Conservation (phyloP, 2,113 vertebrate species). For the Hemibagrus wyckioides region DNA sequence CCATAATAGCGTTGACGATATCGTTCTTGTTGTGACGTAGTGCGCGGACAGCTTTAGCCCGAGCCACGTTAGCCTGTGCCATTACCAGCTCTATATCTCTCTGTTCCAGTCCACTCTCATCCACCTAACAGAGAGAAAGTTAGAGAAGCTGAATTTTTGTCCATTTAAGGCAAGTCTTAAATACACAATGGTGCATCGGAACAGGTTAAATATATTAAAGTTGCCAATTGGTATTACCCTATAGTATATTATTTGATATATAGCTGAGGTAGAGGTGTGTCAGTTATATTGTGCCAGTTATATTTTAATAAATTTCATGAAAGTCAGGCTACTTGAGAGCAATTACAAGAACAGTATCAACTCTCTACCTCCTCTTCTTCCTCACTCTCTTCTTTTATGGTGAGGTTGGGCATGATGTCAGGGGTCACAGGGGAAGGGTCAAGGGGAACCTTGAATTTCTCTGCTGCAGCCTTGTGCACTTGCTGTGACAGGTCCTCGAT, state of each 20-base stretch:
- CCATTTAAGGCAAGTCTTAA: not conserved
- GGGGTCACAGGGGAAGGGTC: slow-evolving; percentile 81
- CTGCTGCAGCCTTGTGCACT: slow-evolving; percentile 92
- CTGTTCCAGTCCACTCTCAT: slow-evolving; percentile 88
- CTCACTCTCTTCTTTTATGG: slow-evolving; percentile 87
- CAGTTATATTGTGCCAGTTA: not conserved
- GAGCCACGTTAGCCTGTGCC: slow-evolving; percentile 94
- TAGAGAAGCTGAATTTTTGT: slow-evolving; percentile 16
- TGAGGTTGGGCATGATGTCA: slow-evolving; percentile 78
- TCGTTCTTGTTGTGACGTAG: slow-evolving; percentile 97
- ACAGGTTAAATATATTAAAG: not conserved
- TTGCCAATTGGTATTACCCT: not conserved
- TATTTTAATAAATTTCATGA: not conserved
- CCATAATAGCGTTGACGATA: slow-evolving; percentile 98
- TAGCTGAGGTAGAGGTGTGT: too few species aligned
- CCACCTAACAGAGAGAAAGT: slow-evolving; percentile 75
- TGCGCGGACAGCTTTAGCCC: slow-evolving; percentile 88
- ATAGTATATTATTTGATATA: not conserved
- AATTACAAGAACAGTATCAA: not conserved
- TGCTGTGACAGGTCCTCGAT: slow-evolving; percentile 97
- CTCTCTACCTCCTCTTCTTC: slow-evolving; percentile 82
- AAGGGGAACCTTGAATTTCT: slow-evolving; percentile 97
- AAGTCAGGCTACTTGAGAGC: not conserved
- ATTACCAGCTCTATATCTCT: slow-evolving; percentile 95
- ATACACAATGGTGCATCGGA: not conserved